Percentiles rank a stretch among this genome's conserved stretches.
These are phyloP conservation scores for Apotomis capreana DNA, from an alignment of 2,888 invertebrate species.

Conservation along the genomic window DNA sequence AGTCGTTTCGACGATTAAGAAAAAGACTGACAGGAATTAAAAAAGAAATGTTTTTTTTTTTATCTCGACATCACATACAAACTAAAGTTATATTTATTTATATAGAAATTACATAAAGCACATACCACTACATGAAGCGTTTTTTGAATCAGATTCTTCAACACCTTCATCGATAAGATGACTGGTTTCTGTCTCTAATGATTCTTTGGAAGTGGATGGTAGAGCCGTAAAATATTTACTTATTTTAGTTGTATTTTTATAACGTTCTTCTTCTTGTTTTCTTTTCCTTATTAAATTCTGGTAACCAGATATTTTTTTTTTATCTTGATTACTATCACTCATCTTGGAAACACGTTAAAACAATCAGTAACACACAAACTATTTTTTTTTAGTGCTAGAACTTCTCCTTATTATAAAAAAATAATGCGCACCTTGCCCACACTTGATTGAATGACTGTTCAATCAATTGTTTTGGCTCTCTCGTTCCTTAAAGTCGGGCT, in stretches of 20 bases:
- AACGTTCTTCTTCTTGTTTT: constrained; percentile 31
- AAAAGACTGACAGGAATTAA: too few relatives aligned
- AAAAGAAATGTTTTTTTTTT: constrained; percentile 1
- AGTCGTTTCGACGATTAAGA: too few relatives aligned
- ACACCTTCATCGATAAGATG: too few relatives aligned
- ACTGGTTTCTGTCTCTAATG: too few relatives aligned
- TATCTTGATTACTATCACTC: constrained; percentile 18
- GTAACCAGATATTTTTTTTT: constrained; percentile 39
- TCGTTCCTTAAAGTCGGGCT: constrained; percentile 3
- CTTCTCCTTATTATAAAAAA: constrained; percentile 23
- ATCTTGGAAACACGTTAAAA: constrained; percentile 37
- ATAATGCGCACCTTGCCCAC: constrained; percentile 28
- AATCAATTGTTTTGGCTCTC: constrained; percentile 7
- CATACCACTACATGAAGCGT: constrained; percentile 22
- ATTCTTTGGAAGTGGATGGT: constrained; percentile 27
- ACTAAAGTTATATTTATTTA: constrained; percentile 11
- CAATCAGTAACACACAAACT: constrained; percentile 33
- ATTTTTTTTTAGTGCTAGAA: neutral
- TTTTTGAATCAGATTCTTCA: neutral
- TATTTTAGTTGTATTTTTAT: constrained; percentile 36
- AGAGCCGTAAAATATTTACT: constrained; percentile 20
- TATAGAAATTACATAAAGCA: constrained; percentile 19
- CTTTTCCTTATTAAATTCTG: constrained; percentile 39
- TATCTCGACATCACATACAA: constrained; percentile 9
- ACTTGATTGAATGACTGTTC: constrained; percentile 31